A percentile compares a stretch with the other conserved stretches of the same genome.
Conservation (phyloP, 2,888 invertebrate genomes). For the Caenorhabditis drosophilae region DNA sequence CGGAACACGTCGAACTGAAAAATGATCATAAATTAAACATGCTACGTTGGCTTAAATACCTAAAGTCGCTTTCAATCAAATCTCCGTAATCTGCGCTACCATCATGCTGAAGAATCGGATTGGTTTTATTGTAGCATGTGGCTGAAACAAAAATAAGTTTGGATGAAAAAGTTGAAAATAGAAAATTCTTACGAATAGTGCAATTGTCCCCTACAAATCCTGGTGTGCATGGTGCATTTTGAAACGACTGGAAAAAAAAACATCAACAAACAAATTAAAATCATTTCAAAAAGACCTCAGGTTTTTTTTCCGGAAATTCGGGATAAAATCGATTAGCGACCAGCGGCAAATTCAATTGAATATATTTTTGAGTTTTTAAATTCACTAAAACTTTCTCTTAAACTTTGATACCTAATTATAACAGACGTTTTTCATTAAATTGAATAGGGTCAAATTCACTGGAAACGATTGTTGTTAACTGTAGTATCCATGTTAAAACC, state of each 20-base stretch:
- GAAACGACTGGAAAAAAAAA: background rate
- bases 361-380: constrained; percentile 1
- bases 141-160: constrained; percentile 6
- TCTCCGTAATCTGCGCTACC: constrained; percentile 30
- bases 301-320: constrained; percentile 2
- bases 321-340: constrained; percentile 7
- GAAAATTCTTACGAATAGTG: background rate
- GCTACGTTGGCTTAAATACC: too few relatives aligned
- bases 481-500: too few relatives aligned
- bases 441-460: too few relatives aligned
- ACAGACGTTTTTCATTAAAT: too few relatives aligned
- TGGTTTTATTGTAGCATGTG: constrained; percentile 27
- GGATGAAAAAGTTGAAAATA: background rate
- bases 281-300: background rate
- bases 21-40: background rate
- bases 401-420: too few relatives aligned
- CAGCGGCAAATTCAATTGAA: background rate
- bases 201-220: constrained; percentile 4
- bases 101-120: constrained; percentile 18
- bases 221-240: constrained; percentile 1
- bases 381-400: constrained; percentile 19
- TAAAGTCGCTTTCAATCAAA: constrained; percentile 32
- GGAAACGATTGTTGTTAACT: too few relatives aligned
- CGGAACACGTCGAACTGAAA: constrained; percentile 31
- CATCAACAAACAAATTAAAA: background rate